These are phyloP conservation scores for Brachymystax lenok DNA, from an alignment of 2,797 vertebrate species.

Conservation along the genomic window DNA sequence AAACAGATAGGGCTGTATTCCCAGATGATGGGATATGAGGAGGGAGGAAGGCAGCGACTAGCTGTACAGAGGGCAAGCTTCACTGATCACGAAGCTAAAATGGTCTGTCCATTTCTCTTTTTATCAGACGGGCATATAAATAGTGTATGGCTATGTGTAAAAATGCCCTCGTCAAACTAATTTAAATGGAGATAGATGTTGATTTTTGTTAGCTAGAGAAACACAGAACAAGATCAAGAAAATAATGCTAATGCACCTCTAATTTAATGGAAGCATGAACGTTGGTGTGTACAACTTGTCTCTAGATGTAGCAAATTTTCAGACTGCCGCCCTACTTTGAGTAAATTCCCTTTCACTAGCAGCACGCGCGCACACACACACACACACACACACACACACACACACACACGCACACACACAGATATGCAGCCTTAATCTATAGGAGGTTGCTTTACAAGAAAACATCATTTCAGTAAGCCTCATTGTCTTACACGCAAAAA, in stretches of 20 bases:
- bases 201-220: neutral
- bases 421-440: neutral
- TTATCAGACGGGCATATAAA: neutral
- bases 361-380: neutral
- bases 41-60: constrained; percentile 38
- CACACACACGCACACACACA: constrained; percentile 4
- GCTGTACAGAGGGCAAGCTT: neutral
- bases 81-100: neutral
- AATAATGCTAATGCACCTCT: neutral
- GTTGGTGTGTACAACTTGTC: neutral
- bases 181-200: neutral
- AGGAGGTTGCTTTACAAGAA: too few species aligned
- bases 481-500: too few species aligned
- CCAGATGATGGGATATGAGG: constrained; percentile 41
- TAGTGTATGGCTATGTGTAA: neutral
- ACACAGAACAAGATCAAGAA: neutral
- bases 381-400: constrained; percentile 16
- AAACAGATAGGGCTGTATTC: constrained; percentile 47
- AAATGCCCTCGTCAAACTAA: neutral
- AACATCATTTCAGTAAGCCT: too few species aligned
- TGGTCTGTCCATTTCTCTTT: neutral
- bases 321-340: neutral
- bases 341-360: neutral
- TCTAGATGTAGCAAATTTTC: neutral
- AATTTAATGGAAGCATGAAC: neutral